Base-by-base conservation (phyloP, 2,113 vertebrate genomes). In the Hippopotamus amphibius region DNA sequence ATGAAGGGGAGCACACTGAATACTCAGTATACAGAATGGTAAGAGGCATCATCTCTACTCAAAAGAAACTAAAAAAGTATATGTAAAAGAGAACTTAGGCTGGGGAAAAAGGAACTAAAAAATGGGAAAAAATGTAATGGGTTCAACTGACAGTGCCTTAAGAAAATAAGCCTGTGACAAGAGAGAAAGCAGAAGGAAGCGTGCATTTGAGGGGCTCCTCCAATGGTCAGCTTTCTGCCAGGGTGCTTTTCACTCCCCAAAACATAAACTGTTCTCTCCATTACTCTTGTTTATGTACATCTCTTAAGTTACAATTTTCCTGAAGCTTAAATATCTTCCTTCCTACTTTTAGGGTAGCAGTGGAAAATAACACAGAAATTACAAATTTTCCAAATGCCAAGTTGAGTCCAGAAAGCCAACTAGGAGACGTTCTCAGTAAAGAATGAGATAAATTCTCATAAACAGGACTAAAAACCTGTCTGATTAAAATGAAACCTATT, bases 351-450 rank as follows among this genome's bases (percentile, higher is more conserved):
- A 92, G 72, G 55, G 65, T 26, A 66, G 65, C 65, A 76, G 12
- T 50, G 28, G 28, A 82, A 93, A 96, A 74, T 68, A 93, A 82
- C 13, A 93, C 4, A 83, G 53, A 95, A 65, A 86, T 48, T 21
- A 74, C 7, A 1, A 55, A 80, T 88, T 90, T 97, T 93, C 71
- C 76, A 97, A 96, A 93, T 61, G 63, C 28, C 72, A 93, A 72
- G 24, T 19, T 77, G 13, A 95, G 10, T 24, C 33, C 61, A 93
- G n/a, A 95, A 77, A 77, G 66, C 33, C 19, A 93, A 90, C 33
- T 68, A 95, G 74, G 37, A 72, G 55, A 79, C 30, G 43, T 6
- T 83, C 48, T 77, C 4, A 72, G 84, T 81, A 69, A 43, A 63
- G 15, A 6, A 22, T 66, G 65, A 93, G 22, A 72, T 50, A 74